Evolutionary conservation across 2,888 invertebrate genomes (phyloP).

Genomic region (Eupelmus urozonus): DNA sequence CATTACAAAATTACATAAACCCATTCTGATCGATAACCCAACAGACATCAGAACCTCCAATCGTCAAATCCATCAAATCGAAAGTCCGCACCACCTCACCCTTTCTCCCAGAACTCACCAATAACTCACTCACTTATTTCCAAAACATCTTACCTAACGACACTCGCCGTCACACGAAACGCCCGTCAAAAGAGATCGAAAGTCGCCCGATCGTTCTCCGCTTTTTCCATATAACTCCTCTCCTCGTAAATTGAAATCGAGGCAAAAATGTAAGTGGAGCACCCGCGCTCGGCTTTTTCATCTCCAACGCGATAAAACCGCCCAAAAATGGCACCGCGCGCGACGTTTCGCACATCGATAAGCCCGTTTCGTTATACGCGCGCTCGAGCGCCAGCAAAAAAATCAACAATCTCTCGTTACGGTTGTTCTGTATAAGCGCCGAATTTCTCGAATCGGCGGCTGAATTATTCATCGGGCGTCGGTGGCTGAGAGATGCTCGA

Average conservation of each 20-base stretch:
- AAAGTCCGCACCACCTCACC: no score
- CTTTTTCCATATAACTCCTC: not conserved
- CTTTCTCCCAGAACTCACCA: no score
- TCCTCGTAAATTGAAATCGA: constrained; percentile 18
- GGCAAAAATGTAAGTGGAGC: constrained; percentile 23
- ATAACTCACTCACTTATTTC: no score
- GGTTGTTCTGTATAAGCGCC: not conserved
- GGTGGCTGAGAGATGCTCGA: not conserved
- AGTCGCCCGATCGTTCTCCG: no score
- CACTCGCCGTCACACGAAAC: no score
- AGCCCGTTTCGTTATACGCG: constrained; percentile 26
- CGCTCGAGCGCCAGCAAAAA: not conserved
- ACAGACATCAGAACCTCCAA: no score
- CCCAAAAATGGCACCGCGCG: constrained; percentile 41
- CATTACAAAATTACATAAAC: no score
- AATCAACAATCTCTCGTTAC: constrained; percentile 11
- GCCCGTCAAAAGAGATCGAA: no score
- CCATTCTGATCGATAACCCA: no score
- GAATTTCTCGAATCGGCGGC: constrained; percentile 1
- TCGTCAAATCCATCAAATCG: no score
- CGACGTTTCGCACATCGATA: constrained; percentile 24
- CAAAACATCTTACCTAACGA: no score
- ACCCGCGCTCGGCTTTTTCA: not conserved
- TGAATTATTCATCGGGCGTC: constrained; percentile 35
- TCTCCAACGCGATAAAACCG: not conserved